Evolutionary conservation across 1,140 invertebrate genomes (phyloP).

Genomic region (Penaeus chinensis): DNA sequence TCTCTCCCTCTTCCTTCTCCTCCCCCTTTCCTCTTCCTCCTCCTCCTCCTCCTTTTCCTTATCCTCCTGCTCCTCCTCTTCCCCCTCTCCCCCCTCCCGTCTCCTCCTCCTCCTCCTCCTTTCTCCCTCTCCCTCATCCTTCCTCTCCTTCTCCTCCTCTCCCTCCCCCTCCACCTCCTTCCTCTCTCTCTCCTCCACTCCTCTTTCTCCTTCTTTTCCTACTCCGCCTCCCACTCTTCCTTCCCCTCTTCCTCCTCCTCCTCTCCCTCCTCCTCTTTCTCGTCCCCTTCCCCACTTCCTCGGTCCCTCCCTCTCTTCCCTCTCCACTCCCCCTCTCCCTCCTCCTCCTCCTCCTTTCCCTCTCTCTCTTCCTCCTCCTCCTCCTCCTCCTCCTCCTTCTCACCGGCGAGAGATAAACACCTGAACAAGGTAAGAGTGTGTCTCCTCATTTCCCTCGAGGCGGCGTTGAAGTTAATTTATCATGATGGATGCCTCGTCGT

Average conservation of each 20-base stretch:
- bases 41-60: not conserved
- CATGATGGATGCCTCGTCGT: conserved; percentile 5
- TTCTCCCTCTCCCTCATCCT: not conserved
- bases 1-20: not conserved
- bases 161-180: not conserved
- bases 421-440: not conserved
- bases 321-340: too few species aligned
- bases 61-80: not conserved
- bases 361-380: too few species aligned
- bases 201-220: not conserved
- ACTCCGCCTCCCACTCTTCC: not conserved
- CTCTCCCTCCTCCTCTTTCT: not conserved
- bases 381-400: too few species aligned
- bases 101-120: not conserved
- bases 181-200: not conserved
- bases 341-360: too few species aligned
- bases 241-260: not conserved
- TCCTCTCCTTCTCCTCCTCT: not conserved
- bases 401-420: too few species aligned
- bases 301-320: too few species aligned
- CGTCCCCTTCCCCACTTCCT: not conserved
- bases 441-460: conserved; percentile 17
- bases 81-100: not conserved
- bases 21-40: not conserved
- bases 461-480: conserved; percentile 12